A percentile compares a stretch with the other conserved stretches of the same genome.
Conservation (phyloP, 2,113 vertebrate species). For the Tragelaphus scriptus region DNA sequence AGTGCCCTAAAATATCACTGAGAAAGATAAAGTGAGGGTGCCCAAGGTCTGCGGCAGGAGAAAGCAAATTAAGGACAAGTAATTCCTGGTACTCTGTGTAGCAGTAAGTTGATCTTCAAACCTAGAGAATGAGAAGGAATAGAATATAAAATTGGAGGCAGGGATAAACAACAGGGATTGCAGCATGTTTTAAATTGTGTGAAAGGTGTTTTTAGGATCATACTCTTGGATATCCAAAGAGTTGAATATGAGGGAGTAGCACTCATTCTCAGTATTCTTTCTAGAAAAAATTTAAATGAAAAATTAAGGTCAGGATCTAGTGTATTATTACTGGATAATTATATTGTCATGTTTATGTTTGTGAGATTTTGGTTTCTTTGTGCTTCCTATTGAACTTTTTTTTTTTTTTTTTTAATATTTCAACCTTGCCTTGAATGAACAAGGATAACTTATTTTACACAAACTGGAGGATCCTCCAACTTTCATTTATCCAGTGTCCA, state of each 20-base stretch:
- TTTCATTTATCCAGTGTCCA: not conserved
- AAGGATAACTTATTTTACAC: not conserved
- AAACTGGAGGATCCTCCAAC: not conserved
- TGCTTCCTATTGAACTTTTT: not conserved
- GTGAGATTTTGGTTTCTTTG: not conserved
- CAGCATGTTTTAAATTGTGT: not conserved
- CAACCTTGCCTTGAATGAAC: not conserved
- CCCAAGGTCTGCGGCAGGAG: not conserved
- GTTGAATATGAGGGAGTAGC: not conserved
- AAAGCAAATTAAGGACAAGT: not conserved
- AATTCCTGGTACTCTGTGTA: not conserved
- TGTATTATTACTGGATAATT: not conserved
- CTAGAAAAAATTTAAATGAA: not conserved
- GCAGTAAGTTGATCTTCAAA: not conserved
- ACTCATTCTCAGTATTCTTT: not conserved
- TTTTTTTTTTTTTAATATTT: not conserved
- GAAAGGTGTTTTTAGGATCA: not conserved
- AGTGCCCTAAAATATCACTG: not conserved
- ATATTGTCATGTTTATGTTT: not conserved
- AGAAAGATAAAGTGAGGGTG: not conserved
- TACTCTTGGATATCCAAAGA: not conserved
- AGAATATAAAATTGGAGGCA: not conserved
- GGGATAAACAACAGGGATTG: not conserved
- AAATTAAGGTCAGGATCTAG: not conserved
- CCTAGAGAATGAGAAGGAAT: not conserved